phyloP scores from a whole-genome alignment of 1,140 invertebrate species.

The Caerostris extrusa region DNA sequence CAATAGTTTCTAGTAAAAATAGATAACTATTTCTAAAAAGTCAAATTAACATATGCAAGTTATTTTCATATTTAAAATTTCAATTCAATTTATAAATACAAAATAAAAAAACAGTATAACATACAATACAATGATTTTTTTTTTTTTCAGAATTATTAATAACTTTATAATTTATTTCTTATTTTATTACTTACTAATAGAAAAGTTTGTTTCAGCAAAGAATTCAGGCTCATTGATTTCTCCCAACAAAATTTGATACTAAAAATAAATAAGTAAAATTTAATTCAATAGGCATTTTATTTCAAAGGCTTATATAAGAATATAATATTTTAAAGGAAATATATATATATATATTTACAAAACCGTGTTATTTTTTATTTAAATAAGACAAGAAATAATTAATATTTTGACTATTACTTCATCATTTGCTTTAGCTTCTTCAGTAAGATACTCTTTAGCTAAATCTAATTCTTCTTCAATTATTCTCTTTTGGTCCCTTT shows the following conservation, averaged over 20 bases:
- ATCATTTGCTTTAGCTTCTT: conserved; percentile 60
- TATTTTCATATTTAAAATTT: too few species aligned
- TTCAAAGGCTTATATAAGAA: background rate
- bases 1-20: too few species aligned
- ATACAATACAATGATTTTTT: too few species aligned
- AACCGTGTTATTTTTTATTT: too few species aligned
- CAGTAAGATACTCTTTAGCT: conserved; percentile 56
- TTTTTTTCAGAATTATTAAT: too few species aligned
- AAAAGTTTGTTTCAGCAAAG: conserved; percentile 67
- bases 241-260: conserved; percentile 65
- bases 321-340: background rate
- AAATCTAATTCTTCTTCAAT: conserved; percentile 68
- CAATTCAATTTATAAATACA: too few species aligned
- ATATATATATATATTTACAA: background rate
- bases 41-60: too few species aligned
- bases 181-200: conserved; percentile 25
- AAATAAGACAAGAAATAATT: background rate
- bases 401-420: conserved; percentile 33
- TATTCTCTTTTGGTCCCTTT: conserved; percentile 61
- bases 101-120: too few species aligned
- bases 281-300: background rate
- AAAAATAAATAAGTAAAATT: background rate
- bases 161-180: too few species aligned
- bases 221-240: conserved; percentile 60
- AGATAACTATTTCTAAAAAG: too few species aligned